Base-by-base conservation (phyloP, 2,113 vertebrate genomes). In the Panthera uncia region DNA sequence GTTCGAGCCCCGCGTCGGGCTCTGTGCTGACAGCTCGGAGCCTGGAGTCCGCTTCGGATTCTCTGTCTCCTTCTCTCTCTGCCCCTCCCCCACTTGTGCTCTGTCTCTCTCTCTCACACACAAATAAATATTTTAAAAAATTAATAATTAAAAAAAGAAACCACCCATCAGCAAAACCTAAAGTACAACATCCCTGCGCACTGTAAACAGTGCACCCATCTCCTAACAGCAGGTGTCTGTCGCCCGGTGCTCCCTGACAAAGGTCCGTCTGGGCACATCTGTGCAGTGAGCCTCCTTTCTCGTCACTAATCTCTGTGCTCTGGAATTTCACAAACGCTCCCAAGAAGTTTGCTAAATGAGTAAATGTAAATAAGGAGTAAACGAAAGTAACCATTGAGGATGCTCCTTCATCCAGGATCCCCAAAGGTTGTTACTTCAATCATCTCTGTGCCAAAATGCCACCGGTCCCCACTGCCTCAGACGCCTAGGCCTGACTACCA, bases 401-500 rank as follows among this genome's bases (percentile, higher is more conserved):
- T 19, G 25, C 10, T 61, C 68, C 63, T 89, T 78, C 38, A 45
- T 45, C 23, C 73, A 31, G 81, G 13, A 74, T 23, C 65, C 38
- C 36, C 31, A 13, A 74, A 38, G 36, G 16, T 15, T 0, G 10
- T 27, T 14, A 4, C 63, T 69, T 71, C 55, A 2, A 21, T 21
- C 10, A 5, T 16, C 12, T 23, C 33, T 19, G 9, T 12, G 33
- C 14, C 19, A 1, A 81, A 21, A 76, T 4, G 31, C 25, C 0
- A 7, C 5, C 21, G 0, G 7, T 23, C 13, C 19, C 48, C 36
- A 27, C 0, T 10, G 2, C 1, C 25, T 9, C 76, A 7, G 13
- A 36, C 0, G 21, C 36, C 71, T 61, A 2, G 52, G 52, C 23
- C 50, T 45, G 23, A 16, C 18, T 25, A 27, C 63, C 76, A 33